phyloP scores from a whole-genome alignment of 2,113 vertebrate species.

The Panurus biarmicus region DNA sequence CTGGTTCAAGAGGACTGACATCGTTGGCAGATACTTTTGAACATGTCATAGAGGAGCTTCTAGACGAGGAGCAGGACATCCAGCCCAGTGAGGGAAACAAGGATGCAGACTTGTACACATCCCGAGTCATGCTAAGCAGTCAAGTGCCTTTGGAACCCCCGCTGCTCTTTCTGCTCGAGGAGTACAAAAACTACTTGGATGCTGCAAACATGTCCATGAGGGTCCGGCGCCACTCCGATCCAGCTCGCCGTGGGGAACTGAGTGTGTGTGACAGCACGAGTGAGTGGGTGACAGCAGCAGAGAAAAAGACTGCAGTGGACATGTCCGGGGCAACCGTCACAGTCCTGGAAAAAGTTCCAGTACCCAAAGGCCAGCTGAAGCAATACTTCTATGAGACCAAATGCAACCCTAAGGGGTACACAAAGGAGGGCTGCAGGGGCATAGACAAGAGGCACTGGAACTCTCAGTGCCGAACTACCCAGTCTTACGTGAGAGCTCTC shows the following conservation, averaged over 20 bases:
- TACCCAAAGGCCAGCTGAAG: slow-evolving; percentile 98
- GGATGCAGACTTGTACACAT: slow-evolving; percentile 94
- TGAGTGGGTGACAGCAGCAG: slow-evolving; percentile 97
- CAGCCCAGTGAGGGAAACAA: slow-evolving; percentile 80
- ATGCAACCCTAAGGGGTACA: slow-evolving; percentile 98
- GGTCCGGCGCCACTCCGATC: slow-evolving; percentile 95
- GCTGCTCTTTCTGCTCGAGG: slow-evolving; percentile 97
- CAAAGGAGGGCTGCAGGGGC: slow-evolving; percentile 97
- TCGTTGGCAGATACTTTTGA: slow-evolving; percentile 94
- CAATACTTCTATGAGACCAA: slow-evolving; percentile 99
- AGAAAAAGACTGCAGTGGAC: slow-evolving; percentile 99
- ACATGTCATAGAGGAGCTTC: slow-evolving; percentile 95
- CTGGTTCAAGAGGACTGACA: slow-evolving; percentile 77
- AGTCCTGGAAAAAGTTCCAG: slow-evolving; percentile 96
- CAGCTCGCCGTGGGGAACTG: slow-evolving; percentile 92
- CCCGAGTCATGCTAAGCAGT: slow-evolving; percentile 97
- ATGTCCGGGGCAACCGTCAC: slow-evolving; percentile 98
- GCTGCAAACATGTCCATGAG: slow-evolving; percentile 99
- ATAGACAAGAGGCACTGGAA: slow-evolving; percentile 99
- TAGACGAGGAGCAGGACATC: slow-evolving; percentile 83
- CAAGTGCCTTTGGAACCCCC: slow-evolving; percentile 99
- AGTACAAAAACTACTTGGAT: slow-evolving; percentile 99
- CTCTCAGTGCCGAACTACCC: slow-evolving; percentile 99
- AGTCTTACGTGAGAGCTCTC: slow-evolving; percentile 97
- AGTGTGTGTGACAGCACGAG: slow-evolving; percentile 99